phyloP scores from a whole-genome alignment of 2,888 invertebrate genomes.

The Drosophila macrothrix region DNA sequence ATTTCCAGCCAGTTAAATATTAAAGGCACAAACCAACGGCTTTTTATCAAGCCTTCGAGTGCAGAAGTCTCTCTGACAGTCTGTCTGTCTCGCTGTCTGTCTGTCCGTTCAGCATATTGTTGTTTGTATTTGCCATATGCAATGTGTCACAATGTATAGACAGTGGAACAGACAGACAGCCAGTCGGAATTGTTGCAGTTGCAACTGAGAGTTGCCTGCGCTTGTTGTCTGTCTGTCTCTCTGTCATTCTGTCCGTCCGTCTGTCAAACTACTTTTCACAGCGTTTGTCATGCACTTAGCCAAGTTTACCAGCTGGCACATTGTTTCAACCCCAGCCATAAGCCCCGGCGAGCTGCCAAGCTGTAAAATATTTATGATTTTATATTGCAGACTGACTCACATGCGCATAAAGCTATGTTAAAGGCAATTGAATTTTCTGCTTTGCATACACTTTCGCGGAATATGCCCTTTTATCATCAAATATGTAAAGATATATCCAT shows the following conservation, averaged over 20 bases:
- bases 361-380: slow-evolving; percentile 50
- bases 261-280: slow-evolving; percentile 60
- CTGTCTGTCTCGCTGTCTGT: slow-evolving; percentile 15
- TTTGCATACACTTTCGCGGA: not conserved
- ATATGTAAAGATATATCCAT: too few species aligned
- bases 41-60: slow-evolving; percentile 12
- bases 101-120: slow-evolving; percentile 31
- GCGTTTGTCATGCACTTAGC: slow-evolving; percentile 76
- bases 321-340: slow-evolving; percentile 16
- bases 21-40: slow-evolving; percentile 26
- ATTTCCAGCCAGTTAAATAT: slow-evolving; percentile 38
- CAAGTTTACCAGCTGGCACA: slow-evolving; percentile 55
- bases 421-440: slow-evolving; percentile 28
- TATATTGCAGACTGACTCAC: slow-evolving; percentile 29
- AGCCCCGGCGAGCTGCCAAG: slow-evolving; percentile 19
- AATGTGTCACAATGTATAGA: slow-evolving; percentile 35
- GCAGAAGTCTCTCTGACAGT: slow-evolving; percentile 40
- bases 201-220: slow-evolving; percentile 29
- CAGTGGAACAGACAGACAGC: slow-evolving; percentile 18
- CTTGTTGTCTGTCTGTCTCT: slow-evolving; percentile 17
- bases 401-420: slow-evolving; percentile 25
- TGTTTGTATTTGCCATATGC: slow-evolving; percentile 32
- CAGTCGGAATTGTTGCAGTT: not conserved
- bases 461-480: not conserved
- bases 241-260: slow-evolving; percentile 6